Conservation (phyloP, 2,888 invertebrate species). For the Brachyopa scutellaris region DNA sequence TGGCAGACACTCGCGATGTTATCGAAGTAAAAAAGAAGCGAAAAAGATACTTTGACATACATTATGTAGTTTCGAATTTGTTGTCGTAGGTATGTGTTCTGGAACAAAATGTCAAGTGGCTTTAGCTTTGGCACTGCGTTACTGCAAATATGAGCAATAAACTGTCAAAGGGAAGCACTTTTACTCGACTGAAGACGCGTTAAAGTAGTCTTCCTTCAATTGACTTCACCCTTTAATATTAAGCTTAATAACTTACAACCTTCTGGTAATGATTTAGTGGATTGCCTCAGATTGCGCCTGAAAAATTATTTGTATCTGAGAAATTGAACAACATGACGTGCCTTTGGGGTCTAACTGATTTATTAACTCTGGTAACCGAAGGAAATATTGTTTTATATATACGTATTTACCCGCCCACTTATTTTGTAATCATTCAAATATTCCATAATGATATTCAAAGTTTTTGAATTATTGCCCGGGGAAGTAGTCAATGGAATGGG, state of each 20-base stretch:
- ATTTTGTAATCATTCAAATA: slow-evolving; percentile 11
- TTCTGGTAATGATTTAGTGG: neutral
- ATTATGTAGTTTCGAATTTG: no score
- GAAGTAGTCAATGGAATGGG: neutral
- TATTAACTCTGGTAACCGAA: slow-evolving; percentile 6
- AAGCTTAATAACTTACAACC: slow-evolving; percentile 13
- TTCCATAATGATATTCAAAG: no score
- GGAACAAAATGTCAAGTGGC: no score
- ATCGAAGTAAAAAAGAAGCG: neutral
- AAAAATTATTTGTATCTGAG: neutral
- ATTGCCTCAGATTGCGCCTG: neutral
- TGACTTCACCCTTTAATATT: no score
- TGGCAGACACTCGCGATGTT: neutral
- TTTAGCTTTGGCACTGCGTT: no score
- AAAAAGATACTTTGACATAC: no score
- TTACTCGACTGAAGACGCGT: no score
- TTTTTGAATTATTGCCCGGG: slow-evolving; percentile 14
- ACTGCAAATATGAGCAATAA: no score
- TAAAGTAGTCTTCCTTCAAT: no score
- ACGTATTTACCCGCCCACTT: slow-evolving; percentile 6
- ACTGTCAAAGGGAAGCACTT: no score
- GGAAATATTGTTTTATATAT: no score
- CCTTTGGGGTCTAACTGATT: slow-evolving; percentile 20
- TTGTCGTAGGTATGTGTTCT: no score
- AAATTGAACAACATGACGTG: slow-evolving; percentile 1